Evolutionary conservation across 2,113 vertebrate genomes (phyloP).

Genomic region (Syngnathus scovelli): DNA sequence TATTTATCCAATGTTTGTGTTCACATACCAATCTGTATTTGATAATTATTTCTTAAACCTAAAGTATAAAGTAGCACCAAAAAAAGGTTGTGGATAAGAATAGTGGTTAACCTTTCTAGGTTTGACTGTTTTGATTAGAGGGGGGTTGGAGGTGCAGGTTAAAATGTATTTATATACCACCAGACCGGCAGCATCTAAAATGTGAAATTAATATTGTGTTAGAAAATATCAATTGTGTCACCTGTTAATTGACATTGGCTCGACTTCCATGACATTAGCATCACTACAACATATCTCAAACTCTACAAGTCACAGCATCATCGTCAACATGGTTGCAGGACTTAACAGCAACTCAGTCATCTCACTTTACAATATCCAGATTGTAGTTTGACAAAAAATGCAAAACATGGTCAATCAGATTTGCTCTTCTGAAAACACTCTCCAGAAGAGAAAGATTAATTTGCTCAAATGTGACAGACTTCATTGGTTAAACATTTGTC

Average conservation of each 20-base stretch:
- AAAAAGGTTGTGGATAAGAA: neutral
- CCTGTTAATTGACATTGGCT: neutral
- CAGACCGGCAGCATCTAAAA: no score
- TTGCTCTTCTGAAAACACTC: constrained; percentile 40
- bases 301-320: neutral
- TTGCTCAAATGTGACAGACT: constrained; percentile 64
- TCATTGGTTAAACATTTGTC: constrained; percentile 51
- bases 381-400: neutral
- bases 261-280: no score
- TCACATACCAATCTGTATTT: no score
- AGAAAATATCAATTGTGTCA: neutral
- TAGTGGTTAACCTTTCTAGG: neutral
- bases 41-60: no score
- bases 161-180: no score
- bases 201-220: neutral
- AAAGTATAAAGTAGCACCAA: no score
- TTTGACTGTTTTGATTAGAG: neutral
- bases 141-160: no score
- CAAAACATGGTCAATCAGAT: constrained; percentile 38
- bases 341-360: neutral
- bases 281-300: neutral
- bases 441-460: constrained; percentile 55
- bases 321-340: neutral
- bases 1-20: no score
- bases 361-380: neutral